Evolutionary conservation across 2,888 invertebrate genomes (phyloP).

Genomic region (Spilarctia lutea): DNA sequence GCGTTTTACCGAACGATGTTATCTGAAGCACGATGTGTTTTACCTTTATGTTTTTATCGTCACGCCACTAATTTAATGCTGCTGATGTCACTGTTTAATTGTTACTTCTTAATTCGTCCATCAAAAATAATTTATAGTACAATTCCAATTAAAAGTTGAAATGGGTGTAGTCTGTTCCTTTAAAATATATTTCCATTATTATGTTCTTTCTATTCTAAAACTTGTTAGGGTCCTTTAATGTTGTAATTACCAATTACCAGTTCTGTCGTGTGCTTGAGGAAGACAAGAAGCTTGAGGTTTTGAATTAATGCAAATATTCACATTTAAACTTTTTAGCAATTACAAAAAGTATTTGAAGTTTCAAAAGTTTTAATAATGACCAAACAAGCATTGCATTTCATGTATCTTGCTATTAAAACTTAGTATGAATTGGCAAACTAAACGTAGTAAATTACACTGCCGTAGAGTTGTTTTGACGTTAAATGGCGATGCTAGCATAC

Average conservation of each 20-base stretch:
- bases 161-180: neutral
- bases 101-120: constrained; percentile 37
- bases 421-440: neutral
- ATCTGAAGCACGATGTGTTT: constrained; percentile 82
- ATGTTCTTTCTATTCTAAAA: neutral
- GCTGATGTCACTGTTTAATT: constrained; percentile 58
- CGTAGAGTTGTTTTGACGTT: neutral
- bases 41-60: constrained; percentile 79
- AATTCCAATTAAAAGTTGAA: neutral
- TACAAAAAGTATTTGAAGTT: no score
- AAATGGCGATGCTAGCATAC: neutral
- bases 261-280: neutral
- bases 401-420: neutral
- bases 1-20: constrained; percentile 77
- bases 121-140: constrained; percentile 17
- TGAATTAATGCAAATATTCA: neutral
- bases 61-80: constrained; percentile 71
- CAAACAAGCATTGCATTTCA: no score
- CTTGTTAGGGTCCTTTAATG: neutral
- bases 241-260: neutral
- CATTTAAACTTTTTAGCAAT: neutral
- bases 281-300: neutral
- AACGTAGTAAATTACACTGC: neutral
- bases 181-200: neutral
- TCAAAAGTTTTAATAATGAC: no score